Conservation (phyloP, 2,113 vertebrate species). For the Ornithorhynchus anatinus region DNA sequence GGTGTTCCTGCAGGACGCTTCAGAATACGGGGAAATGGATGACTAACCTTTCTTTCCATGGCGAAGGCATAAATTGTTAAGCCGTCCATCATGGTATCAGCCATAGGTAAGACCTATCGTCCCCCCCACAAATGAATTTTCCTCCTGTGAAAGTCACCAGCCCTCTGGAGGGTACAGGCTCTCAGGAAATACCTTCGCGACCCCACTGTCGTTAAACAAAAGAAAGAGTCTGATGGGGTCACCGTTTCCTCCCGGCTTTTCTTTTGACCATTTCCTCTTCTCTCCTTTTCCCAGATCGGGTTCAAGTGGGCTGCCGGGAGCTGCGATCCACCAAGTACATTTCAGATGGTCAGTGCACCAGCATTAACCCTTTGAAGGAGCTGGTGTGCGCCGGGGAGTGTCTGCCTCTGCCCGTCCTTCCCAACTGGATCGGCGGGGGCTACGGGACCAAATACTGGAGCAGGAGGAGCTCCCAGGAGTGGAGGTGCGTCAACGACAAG, state of each 20-base stretch:
- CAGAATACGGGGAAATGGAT: no score
- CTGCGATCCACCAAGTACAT: slow-evolving; percentile 95
- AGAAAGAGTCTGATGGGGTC: no score
- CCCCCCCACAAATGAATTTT: no score
- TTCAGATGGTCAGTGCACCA: slow-evolving; percentile 94
- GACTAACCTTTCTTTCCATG: no score
- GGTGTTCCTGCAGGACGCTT: no score
- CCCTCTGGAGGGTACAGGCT: no score
- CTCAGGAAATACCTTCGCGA: no score
- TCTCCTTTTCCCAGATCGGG: slow-evolving; percentile 70
- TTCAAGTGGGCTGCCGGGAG: slow-evolving; percentile 90
- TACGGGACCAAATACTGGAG: slow-evolving; percentile 88
- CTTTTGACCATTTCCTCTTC: background rate
- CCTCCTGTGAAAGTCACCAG: no score
- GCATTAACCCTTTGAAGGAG: slow-evolving; percentile 90
- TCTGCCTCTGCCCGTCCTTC: slow-evolving; percentile 87
- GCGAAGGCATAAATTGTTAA: no score
- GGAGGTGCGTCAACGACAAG: slow-evolving; percentile 93
- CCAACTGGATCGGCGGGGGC: slow-evolving; percentile 92
- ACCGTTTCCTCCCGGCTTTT: background rate
- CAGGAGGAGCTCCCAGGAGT: slow-evolving; percentile 84
- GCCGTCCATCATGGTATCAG: no score
- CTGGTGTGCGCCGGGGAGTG: slow-evolving; percentile 94
- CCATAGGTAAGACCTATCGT: no score
- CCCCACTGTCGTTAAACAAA: no score